Conservation (phyloP, 2,797 vertebrate genomes). For the Paramormyrops hopkinsi region DNA sequence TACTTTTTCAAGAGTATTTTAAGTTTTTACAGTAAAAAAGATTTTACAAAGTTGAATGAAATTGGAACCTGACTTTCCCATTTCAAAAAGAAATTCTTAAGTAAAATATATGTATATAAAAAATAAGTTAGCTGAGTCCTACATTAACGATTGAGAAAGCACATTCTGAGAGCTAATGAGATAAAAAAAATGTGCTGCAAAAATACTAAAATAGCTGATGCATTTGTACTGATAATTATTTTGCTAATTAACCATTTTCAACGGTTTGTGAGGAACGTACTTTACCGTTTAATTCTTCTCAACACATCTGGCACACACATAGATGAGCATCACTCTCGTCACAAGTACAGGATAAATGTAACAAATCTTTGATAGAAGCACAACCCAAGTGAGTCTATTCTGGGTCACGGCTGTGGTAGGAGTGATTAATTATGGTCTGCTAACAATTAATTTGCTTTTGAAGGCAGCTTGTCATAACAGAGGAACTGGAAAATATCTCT, state of each 20-base stretch:
- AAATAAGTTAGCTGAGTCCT: neutral
- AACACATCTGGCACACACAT: neutral
- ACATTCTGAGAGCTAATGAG: neutral
- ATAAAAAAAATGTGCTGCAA: neutral
- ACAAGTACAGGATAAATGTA: neutral
- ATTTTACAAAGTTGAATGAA: neutral
- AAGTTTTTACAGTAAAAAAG: slow-evolving; percentile 27
- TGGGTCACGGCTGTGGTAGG: neutral
- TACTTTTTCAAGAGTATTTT: slow-evolving; percentile 22
- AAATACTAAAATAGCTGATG: neutral
- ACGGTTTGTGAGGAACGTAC: neutral
- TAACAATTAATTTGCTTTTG: slow-evolving; percentile 25
- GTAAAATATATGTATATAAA: neutral
- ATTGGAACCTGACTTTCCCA: neutral
- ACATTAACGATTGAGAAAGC: neutral
- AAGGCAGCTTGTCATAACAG: slow-evolving; percentile 18
- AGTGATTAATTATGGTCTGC: slow-evolving; percentile 15
- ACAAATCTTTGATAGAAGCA: neutral
- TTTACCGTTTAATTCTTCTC: neutral
- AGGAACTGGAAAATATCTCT: slow-evolving; percentile 14
- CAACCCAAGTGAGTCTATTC: neutral
- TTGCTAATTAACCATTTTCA: neutral
- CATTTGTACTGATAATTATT: neutral
- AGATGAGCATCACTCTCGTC: neutral
- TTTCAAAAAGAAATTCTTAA: neutral